These are phyloP conservation scores for Neolamprologus cancellatus DNA, from an alignment of 2,113 vertebrate species.

Conservation along the genomic window DNA sequence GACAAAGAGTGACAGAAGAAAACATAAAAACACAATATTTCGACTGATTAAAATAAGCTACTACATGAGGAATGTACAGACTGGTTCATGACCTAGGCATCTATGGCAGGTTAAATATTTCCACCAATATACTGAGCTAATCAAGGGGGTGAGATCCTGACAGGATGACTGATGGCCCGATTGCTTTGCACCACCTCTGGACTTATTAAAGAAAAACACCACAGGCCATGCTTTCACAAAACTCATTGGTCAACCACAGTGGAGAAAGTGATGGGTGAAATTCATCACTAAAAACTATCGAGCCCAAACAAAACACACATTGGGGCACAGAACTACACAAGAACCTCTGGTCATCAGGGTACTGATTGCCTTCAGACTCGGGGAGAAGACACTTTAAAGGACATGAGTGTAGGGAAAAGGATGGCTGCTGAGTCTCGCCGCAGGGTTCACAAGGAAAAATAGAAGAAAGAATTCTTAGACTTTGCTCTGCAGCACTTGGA, in stretches of 20 bases:
- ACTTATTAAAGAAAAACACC: constrained; percentile 71
- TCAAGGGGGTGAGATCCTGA: constrained; percentile 42
- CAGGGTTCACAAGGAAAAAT: constrained; percentile 8
- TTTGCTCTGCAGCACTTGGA: constrained; percentile 13
- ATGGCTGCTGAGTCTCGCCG: constrained; percentile 42
- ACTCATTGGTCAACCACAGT: constrained; percentile 52
- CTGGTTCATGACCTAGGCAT: neutral
- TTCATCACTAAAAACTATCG: constrained; percentile 52
- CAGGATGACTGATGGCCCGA: constrained; percentile 60
- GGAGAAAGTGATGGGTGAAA: constrained; percentile 52
- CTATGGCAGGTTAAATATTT: constrained; percentile 45
- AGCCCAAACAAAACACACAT: constrained; percentile 48
- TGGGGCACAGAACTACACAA: constrained; percentile 10
- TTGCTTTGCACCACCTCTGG: constrained; percentile 61
- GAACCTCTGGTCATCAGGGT: constrained; percentile 25
- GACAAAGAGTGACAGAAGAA: neutral
- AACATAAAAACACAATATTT: neutral
- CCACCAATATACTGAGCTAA: constrained; percentile 30
- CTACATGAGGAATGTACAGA: neutral
- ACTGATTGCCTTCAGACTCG: constrained; percentile 20
- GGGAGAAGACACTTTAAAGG: constrained; percentile 19
- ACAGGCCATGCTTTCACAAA: constrained; percentile 34
- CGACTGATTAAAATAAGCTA: neutral
- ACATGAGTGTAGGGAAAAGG: constrained; percentile 2
- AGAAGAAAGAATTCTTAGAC: neutral